phyloP scores from a whole-genome alignment of 2,797 vertebrate genomes.

The Micrastur ruficollis region DNA sequence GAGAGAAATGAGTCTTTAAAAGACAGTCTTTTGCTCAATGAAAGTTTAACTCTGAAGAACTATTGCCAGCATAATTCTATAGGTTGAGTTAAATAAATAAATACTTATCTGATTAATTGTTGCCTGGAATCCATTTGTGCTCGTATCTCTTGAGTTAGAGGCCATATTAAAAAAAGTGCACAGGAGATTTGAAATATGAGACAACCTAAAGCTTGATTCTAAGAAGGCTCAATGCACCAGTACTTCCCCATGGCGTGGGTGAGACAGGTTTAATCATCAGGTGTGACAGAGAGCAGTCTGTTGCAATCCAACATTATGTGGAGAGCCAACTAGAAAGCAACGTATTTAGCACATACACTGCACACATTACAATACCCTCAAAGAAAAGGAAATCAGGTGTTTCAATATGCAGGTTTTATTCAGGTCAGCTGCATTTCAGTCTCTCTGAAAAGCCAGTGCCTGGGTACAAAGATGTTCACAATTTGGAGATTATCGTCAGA shows the following conservation, averaged over 20 bases:
- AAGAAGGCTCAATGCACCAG: conserved; percentile 50
- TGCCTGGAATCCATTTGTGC: conserved; percentile 71
- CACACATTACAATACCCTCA: conserved; percentile 37
- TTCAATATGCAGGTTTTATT: conserved; percentile 29
- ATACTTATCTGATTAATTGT: conserved; percentile 72
- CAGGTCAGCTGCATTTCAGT: conserved; percentile 18
- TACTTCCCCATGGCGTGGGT: conserved; percentile 31
- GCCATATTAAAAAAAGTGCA: conserved; percentile 48
- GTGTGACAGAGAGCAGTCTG: conserved; percentile 50
- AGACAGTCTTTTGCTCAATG: neutral
- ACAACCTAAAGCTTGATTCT: conserved; percentile 63
- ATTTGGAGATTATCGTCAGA: neutral
- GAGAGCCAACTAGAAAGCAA: conserved; percentile 62
- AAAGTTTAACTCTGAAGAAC: conserved; percentile 22
- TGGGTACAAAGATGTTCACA: neutral
- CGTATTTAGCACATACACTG: conserved; percentile 34
- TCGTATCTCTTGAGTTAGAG: conserved; percentile 70
- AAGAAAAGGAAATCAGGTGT: conserved; percentile 23
- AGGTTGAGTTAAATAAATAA: conserved; percentile 72
- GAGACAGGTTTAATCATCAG: conserved; percentile 55
- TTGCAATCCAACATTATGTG: conserved; percentile 36
- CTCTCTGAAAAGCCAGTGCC: conserved; percentile 13
- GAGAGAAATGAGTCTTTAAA: conserved; percentile 51
- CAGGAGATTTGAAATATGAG: conserved; percentile 63
- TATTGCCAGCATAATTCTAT: conserved; percentile 53